phyloP scores from a whole-genome alignment of 2,113 vertebrate species.

The Nycticorax nycticorax region DNA sequence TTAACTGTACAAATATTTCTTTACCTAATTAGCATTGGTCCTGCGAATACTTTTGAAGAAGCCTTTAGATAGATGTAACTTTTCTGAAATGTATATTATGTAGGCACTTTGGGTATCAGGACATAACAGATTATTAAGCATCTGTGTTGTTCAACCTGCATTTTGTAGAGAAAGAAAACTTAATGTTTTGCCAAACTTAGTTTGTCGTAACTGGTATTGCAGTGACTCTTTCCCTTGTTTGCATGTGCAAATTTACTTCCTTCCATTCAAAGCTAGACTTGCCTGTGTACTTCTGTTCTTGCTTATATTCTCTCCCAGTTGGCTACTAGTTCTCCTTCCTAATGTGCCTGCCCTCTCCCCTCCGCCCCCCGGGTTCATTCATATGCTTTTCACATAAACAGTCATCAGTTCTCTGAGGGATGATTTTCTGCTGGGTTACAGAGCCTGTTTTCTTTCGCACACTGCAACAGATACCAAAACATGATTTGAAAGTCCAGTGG shows the following conservation, averaged over 20 bases:
- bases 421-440: background rate
- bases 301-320: background rate
- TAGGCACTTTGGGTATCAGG: background rate
- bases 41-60: background rate
- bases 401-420: background rate
- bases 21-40: background rate
- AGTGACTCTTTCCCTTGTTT: background rate
- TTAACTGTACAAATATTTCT: background rate
- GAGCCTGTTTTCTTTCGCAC: background rate
- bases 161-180: background rate
- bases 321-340: background rate
- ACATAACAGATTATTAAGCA: background rate
- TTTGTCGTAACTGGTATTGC: background rate
- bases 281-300: background rate
- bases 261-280: background rate
- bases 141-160: background rate
- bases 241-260: background rate
- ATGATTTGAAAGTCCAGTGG: background rate
- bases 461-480: background rate
- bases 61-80: background rate
- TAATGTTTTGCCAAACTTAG: background rate
- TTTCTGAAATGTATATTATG: background rate
- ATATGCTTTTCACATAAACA: background rate
- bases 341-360: background rate
- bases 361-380: background rate